Base-by-base conservation (phyloP, 1,140 invertebrate species). In the Zeugodacus cucurbitae region DNA sequence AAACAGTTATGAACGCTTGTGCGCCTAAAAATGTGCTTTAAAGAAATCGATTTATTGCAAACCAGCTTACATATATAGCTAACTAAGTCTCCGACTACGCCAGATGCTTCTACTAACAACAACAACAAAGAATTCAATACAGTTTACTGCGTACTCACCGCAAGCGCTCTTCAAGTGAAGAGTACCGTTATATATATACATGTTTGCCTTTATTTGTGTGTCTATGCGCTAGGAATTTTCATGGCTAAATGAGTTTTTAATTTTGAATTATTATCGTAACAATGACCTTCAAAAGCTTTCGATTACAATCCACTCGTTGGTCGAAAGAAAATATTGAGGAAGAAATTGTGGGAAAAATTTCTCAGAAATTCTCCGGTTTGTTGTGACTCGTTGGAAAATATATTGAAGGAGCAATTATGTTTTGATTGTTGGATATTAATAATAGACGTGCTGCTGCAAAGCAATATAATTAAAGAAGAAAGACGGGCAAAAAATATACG, bases 241-340 rank as follows among this genome's bases (percentile, higher is more conserved):
- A 37, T 74, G 67, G 67, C 34, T 74, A 41, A 74, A 74, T 74
- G 67, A 17, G 34, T 74, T 74, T 74, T 74, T 74, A 74, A 74
- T 74, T 74, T 74, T 74, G 67, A 74, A 74, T 74, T 74, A 74
- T 74, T 37, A 74, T 74, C 67, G 67, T 74, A 22, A 74, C 34
- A 74, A 74, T 74, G 34, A 74, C 67, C 67, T 74, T 74, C 32
- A 37, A 74, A 37, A 74, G 17, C 32, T 41, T 74, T 37, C 67
- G 34, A 74, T 10, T 34, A 34, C 37, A 41, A 74, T 41, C 4
- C 34, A 74, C 22, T 74, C 67, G 3, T 41, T 14, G 32, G 32
- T 7, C 34, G 17, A 1, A 41, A 37, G 67, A 41, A 37, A 74
- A 41, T 74, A 20, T 41, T 37, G 22, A 74, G 67, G 5, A 74